Base-by-base conservation (phyloP, 2,113 vertebrate genomes). In the Myiozetetes cayanensis region DNA sequence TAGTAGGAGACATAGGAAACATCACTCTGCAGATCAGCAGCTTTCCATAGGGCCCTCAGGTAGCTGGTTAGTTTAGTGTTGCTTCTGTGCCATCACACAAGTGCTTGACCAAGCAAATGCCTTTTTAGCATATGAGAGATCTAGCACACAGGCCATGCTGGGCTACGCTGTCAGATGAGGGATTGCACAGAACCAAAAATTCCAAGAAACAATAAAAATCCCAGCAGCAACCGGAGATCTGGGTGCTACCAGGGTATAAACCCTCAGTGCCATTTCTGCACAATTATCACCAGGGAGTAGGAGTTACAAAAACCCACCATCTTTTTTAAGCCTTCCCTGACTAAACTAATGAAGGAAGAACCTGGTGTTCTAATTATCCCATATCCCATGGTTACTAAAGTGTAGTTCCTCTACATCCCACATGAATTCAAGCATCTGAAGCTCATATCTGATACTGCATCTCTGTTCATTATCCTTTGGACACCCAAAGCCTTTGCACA, bases 21-120 rank as follows among this genome's bases (percentile, higher is more conserved):
- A 62, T 10, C n/a, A 18, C 14, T 10, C n/a, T 30, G 47, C 0
- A 1, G 65, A 21, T 17, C 49, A 49, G 10, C 21, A 17, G 24
- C 24, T 39, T 85, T 62, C 72, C 3, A 2, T 1, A 2, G 58
- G 28, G 16, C 14, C 44, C 30, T 56, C n/a, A 33, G 14, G 12
- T 80, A 56, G 37, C 52, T 41, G 52, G 14, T 31, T 50, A 41
- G 15, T 62, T 84, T 39, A 31, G 37, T 31, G 30, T 30, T 79
- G 56, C 27, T 55, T 66, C 46, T 59, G 35, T 63, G 22, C 44
- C 27, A 44, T n/a, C 39, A 37, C 49, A 76, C 68, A 85, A 63
- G 25, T 37, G 37, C 28, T 49, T 80, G n/a, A 56, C 12, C 39
- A 63, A 72, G 21, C 11, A 25, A 52, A 12, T 22, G 58, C 1